Percentiles rank a stretch among this genome's conserved stretches.
Evolutionary conservation across 2,113 vertebrate genomes (phyloP).

Genomic region (Chaetorhynchus papuensis): DNA sequence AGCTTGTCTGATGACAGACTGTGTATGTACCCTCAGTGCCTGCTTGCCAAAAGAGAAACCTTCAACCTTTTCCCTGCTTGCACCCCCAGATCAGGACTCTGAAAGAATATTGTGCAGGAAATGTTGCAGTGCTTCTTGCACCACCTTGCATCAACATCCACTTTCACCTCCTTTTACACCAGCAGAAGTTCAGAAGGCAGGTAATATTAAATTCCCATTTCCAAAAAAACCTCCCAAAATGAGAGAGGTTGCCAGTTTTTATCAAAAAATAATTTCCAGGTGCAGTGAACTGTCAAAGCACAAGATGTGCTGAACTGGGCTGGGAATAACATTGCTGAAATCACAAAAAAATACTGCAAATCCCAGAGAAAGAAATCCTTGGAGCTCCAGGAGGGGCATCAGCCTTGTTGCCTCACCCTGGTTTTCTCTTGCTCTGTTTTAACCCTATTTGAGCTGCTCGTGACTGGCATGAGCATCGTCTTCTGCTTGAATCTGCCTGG

Average conservation of each 20-base stretch:
- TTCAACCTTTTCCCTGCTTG: background rate
- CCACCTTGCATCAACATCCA: background rate
- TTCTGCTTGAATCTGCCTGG: background rate
- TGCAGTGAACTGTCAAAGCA: constrained; percentile 38
- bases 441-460: background rate
- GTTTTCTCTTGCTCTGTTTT: background rate
- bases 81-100: background rate
- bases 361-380: background rate
- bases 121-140: background rate
- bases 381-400: background rate
- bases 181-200: background rate
- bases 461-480: background rate
- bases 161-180: background rate
- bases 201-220: background rate
- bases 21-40: accelerated
- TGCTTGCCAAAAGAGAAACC: background rate
- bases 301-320: background rate
- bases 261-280: constrained; percentile 44
- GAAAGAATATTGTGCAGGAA: background rate
- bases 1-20: background rate
- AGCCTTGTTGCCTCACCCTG: background rate
- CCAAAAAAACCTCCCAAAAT: background rate
- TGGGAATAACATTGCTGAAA: constrained; percentile 15
- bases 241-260: background rate
- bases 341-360: background rate